These are phyloP conservation scores for Scotopteryx bipunctaria DNA, from an alignment of 2,888 invertebrate species.

Conservation along the genomic window DNA sequence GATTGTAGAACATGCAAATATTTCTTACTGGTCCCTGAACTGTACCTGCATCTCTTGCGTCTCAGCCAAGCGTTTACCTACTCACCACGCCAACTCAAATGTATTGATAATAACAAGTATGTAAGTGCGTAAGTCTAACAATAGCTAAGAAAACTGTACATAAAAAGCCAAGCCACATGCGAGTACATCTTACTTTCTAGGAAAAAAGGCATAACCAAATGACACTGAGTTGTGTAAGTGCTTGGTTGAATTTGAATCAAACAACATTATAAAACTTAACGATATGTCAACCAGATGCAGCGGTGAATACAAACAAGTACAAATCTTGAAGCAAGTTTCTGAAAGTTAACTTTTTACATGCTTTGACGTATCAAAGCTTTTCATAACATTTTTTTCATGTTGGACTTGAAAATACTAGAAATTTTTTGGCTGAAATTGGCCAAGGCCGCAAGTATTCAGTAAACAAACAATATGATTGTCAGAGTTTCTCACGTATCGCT, in stretches of 20 bases:
- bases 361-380: too few species aligned
- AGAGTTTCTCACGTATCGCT: constrained; percentile 68
- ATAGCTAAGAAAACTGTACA: not conserved
- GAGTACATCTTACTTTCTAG: constrained; percentile 9
- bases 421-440: too few species aligned
- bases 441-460: not conserved
- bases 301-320: constrained; percentile 17
- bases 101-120: too few species aligned
- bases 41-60: too few species aligned
- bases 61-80: too few species aligned
- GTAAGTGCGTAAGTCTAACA: not conserved
- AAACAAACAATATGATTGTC: constrained; percentile 36
- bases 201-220: constrained; percentile 5
- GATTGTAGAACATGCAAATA: too few species aligned
- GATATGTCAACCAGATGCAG: constrained; percentile 16
- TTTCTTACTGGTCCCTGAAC: too few species aligned
- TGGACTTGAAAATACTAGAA: too few species aligned
- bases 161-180: not conserved
- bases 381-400: too few species aligned
- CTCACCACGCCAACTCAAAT: too few species aligned
- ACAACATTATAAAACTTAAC: constrained; percentile 19
- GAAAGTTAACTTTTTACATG: too few species aligned
- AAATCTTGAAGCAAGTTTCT: too few species aligned
- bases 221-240: constrained; percentile 3
- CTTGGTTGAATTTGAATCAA: constrained; percentile 21